phyloP scores from a whole-genome alignment of 2,797 vertebrate genomes.

The Alfaro cultratus region DNA sequence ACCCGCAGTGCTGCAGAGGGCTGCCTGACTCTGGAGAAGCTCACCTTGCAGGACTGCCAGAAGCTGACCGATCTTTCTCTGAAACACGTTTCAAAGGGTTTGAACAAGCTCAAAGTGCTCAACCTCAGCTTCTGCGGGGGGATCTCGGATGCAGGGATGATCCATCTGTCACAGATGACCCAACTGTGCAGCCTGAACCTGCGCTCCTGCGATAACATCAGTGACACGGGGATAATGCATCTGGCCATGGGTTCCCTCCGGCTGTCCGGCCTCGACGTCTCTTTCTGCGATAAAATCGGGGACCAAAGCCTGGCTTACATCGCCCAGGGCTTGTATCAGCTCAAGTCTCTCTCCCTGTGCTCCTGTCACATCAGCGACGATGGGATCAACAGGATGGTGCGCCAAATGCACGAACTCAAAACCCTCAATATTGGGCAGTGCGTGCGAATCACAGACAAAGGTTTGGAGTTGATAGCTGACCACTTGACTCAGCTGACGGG shows the following conservation, averaged over 20 bases:
- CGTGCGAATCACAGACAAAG: constrained; percentile 97
- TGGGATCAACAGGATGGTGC: constrained; percentile 97
- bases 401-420: constrained; percentile 96
- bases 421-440: constrained; percentile 99
- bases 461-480: constrained; percentile 96
- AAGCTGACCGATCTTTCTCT: constrained; percentile 96
- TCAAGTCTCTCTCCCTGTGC: constrained; percentile 95
- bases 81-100: constrained; percentile 93
- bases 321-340: constrained; percentile 94
- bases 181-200: constrained; percentile 95
- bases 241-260: constrained; percentile 96
- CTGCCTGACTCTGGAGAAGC: constrained; percentile 94
- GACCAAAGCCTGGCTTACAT: constrained; percentile 98
- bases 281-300: constrained; percentile 97
- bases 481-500: constrained; percentile 96
- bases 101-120: constrained; percentile 92
- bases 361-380: constrained; percentile 98
- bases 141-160: constrained; percentile 95
- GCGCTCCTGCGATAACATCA: constrained; percentile 97
- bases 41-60: constrained; percentile 98
- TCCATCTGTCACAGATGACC: constrained; percentile 97
- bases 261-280: constrained; percentile 92
- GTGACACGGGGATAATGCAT: constrained; percentile 97
- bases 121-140: constrained; percentile 99
- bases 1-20: constrained; percentile 96